phyloP scores from a whole-genome alignment of 2,888 invertebrate species.

The Hemithea aestivaria region DNA sequence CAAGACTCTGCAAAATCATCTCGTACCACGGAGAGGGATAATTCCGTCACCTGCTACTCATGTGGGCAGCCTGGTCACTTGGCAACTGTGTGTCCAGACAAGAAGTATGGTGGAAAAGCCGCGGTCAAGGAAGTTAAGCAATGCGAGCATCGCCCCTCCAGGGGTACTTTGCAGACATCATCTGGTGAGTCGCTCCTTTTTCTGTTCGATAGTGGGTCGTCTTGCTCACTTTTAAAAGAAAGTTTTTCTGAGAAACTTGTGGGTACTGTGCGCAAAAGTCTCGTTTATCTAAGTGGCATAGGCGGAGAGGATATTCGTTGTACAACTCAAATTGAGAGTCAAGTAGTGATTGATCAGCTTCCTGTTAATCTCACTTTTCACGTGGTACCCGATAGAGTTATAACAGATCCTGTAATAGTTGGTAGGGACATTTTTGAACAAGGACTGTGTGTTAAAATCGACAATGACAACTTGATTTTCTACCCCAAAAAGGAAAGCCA shows the following conservation, averaged over 20 bases:
- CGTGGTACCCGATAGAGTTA: background rate
- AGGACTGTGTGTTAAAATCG: background rate
- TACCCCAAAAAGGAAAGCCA: background rate
- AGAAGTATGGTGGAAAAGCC: too few species aligned
- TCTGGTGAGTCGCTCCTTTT: slow-evolving; percentile 25
- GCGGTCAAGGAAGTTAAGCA: background rate
- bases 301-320: slow-evolving; percentile 5
- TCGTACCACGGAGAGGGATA: too few species aligned
- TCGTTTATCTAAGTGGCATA: slow-evolving; percentile 27
- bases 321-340: too few species aligned
- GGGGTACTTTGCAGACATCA: slow-evolving; percentile 15
- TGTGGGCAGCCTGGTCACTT: too few species aligned
- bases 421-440: background rate
- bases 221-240: slow-evolving; percentile 26
- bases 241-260: slow-evolving; percentile 13
- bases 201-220: slow-evolving; percentile 28
- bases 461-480: background rate
- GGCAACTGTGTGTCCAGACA: background rate
- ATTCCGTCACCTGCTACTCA: too few species aligned
- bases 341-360: too few species aligned
- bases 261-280: slow-evolving; percentile 17
- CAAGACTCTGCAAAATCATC: too few species aligned
- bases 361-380: too few species aligned
- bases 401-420: background rate
- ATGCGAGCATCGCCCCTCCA: background rate